These are phyloP conservation scores for Drosophila mojavensis DNA, from an alignment of 1,140 invertebrate genomes.

Conservation along the genomic window DNA sequence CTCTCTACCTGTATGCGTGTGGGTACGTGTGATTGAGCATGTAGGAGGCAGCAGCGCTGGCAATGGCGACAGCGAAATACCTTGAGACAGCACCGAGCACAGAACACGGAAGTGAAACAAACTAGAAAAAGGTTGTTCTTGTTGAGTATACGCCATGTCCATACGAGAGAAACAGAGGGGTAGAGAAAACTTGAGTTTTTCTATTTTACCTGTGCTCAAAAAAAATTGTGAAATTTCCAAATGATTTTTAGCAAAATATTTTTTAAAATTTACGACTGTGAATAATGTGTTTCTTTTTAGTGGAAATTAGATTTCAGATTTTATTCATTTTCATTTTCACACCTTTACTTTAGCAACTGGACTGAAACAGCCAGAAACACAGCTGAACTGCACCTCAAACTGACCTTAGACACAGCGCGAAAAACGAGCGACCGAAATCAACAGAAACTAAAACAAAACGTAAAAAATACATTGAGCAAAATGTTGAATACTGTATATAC, in stretches of 20 bases:
- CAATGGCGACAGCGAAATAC: constrained; percentile 40
- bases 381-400: constrained; percentile 49
- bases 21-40: constrained; percentile 20
- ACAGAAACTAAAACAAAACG: constrained; percentile 28
- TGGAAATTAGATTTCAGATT: constrained; percentile 4
- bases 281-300: constrained; percentile 49
- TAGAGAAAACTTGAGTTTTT: too few species aligned
- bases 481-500: too few species aligned
- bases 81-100: constrained; percentile 36
- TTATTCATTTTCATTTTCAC: not conserved
- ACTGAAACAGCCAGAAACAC: constrained; percentile 25
- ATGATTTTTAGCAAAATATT: too few species aligned
- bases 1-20: constrained; percentile 4
- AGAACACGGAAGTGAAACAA: constrained; percentile 48
- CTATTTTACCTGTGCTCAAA: too few species aligned
- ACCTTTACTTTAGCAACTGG: constrained; percentile 20
- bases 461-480: constrained; percentile 11
- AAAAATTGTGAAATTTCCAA: too few species aligned
- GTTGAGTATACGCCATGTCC: constrained; percentile 5
- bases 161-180: too few species aligned
- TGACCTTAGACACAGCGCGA: constrained; percentile 70
- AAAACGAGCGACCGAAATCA: constrained; percentile 15
- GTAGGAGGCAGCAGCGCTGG: constrained; percentile 26
- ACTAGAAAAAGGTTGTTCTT: constrained; percentile 26
- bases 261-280: constrained; percentile 56